Evolutionary conservation across 2,888 invertebrate species (phyloP).

Genomic region (Anorthoa munda): DNA sequence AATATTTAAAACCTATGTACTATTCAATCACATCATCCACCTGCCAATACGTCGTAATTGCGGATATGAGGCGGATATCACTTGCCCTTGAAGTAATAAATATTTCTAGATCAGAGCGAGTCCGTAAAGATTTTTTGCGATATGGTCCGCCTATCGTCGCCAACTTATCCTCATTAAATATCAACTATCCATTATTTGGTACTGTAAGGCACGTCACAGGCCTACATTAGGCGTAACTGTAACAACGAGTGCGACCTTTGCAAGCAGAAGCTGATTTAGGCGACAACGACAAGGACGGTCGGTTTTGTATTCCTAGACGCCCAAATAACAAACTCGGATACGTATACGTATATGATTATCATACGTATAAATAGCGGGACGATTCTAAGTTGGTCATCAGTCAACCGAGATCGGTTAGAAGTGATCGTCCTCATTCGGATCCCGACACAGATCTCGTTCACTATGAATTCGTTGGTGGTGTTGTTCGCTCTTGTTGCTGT

Average conservation of each 20-base stretch:
- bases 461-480: constrained; percentile 86
- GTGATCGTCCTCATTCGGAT: constrained; percentile 78
- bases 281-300: constrained; percentile 74
- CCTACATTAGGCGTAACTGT: constrained; percentile 59
- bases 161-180: constrained; percentile 71
- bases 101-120: constrained; percentile 71
- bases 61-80: constrained; percentile 71
- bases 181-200: constrained; percentile 70
- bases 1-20: constrained; percentile 32
- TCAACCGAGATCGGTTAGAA: constrained; percentile 79
- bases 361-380: constrained; percentile 83
- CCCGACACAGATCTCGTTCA: constrained; percentile 83
- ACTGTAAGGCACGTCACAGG: constrained; percentile 33
- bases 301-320: constrained; percentile 68
- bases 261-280: constrained; percentile 72
- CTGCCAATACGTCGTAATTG: constrained; percentile 64
- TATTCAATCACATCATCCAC: constrained; percentile 23
- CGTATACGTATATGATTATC: constrained; percentile 76
- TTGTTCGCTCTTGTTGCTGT: constrained; percentile 80
- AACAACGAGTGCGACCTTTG: constrained; percentile 60
- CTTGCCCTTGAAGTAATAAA: constrained; percentile 71
- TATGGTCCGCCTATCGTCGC: constrained; percentile 52
- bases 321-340: constrained; percentile 74
- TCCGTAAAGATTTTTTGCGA: constrained; percentile 65
- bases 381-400: constrained; percentile 74